Evolutionary conservation across 2,113 vertebrate species (phyloP).

Genomic region (Vanacampus margaritifer): DNA sequence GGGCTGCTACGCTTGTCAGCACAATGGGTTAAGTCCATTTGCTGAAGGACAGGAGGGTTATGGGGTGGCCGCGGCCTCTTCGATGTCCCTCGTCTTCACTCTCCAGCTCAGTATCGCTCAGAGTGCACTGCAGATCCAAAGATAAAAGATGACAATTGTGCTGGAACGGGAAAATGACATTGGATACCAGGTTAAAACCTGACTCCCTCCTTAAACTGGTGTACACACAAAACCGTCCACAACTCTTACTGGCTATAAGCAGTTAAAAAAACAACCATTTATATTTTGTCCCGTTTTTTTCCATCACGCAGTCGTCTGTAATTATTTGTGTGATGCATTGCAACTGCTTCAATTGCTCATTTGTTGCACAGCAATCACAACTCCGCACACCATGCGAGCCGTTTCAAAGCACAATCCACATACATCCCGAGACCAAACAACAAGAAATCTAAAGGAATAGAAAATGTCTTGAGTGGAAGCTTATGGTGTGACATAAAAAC

Average conservation of each 20-base stretch:
- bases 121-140: slow-evolving; percentile 13
- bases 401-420: slow-evolving; percentile 39
- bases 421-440: slow-evolving; percentile 19
- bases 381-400: too few relatives aligned
- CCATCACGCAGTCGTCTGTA: too few relatives aligned
- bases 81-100: slow-evolving; percentile 35
- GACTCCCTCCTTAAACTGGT: not conserved
- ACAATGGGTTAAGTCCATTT: slow-evolving; percentile 44
- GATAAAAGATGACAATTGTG: slow-evolving; percentile 24
- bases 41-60: slow-evolving; percentile 45
- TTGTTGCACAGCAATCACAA: slow-evolving; percentile 29
- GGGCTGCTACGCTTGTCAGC: slow-evolving; percentile 47
- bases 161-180: slow-evolving; percentile 7
- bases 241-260: slow-evolving; percentile 8
- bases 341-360: slow-evolving; percentile 24
- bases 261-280: not conserved
- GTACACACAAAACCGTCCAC: not conserved
- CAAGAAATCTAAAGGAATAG: slow-evolving; percentile 29
- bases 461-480: slow-evolving; percentile 51
- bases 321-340: slow-evolving; percentile 43
- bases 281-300: too few relatives aligned
- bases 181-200: not conserved
- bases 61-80: slow-evolving; percentile 29
- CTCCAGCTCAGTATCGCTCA: not conserved
- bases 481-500: slow-evolving; percentile 53